Evolutionary conservation across 2,888 invertebrate genomes (phyloP), one percentile per base, ranked within the genome.

Genomic region (Drosophila recens): DNA sequence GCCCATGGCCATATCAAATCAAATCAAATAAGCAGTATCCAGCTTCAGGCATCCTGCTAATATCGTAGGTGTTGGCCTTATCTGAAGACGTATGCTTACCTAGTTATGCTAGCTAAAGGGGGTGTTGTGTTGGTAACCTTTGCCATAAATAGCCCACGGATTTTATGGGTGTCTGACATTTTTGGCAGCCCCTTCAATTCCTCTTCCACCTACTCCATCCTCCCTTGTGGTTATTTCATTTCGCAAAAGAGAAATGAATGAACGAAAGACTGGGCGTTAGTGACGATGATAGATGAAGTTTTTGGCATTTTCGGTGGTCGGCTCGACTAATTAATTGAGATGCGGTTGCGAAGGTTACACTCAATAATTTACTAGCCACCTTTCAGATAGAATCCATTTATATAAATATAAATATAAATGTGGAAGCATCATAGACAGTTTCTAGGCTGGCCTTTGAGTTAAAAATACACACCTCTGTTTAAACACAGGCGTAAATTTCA

Each of bases 151-250:
- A 79, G 57, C 53, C 61, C 51, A 66, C 33, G 46, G 46, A 72
- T 65, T 71, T 61, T 49, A 48, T 64, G 65, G 65, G 46, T 77
- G 80, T 67, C 67, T 73, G 68, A 51, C 59, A 70, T 66, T 65
- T 71, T 59, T 66, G 66, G 53, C 69, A 51, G 63, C 67, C 48
- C 30, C 38, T 20, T 23, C 59, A 45, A 15, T 61, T 52, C 36
- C 57, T 23, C 15, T 43, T n/a, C 0, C 2, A 6, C 11, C 11
- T n/a, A 40, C 9, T 46, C 10, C 48, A 8, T 20, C 15, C 42
- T 10, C 45, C 42, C 15, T 64, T 77, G 78, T 40, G 74, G 78
- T 74, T 79, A 80, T 77, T 71, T 71, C 77, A 80, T 80, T 80
- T 78, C 62, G 58, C 53, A 77, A 64, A 59, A 64, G n/a, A 45